A percentile compares a stretch with the other conserved stretches of the same genome.
These are phyloP conservation scores for Agrotis segetum DNA, from an alignment of 2,888 invertebrate genomes.

Conservation along the genomic window DNA sequence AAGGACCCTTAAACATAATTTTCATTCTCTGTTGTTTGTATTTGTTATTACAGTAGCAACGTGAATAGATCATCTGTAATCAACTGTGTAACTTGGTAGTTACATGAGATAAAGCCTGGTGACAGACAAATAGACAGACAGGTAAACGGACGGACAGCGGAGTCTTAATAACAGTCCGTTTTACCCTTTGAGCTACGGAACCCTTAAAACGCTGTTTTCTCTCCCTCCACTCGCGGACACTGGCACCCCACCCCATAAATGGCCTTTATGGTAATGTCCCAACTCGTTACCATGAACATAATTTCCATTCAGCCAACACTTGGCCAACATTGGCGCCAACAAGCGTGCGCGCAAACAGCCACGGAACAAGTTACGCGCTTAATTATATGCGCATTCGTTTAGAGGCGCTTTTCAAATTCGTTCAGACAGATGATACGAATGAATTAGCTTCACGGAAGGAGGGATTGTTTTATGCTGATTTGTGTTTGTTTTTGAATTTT, in stretches of 20 bases:
- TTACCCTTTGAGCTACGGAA: no score
- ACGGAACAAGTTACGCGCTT: slow-evolving; percentile 22
- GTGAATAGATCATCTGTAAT: no score
- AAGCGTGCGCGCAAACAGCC: slow-evolving; percentile 8
- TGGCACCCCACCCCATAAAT: not conserved
- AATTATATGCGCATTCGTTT: slow-evolving; percentile 51
- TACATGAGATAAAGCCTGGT: no score
- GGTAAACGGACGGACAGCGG: no score
- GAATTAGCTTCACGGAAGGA: not conserved
- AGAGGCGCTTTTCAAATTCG: slow-evolving; percentile 26
- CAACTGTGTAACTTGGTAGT: no score
- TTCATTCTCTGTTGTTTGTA: no score
- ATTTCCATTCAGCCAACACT: slow-evolving; percentile 39
- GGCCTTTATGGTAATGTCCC: slow-evolving; percentile 27
- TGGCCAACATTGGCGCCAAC: slow-evolving; percentile 23
- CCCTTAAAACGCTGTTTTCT: not conserved
- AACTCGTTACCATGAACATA: slow-evolving; percentile 31
- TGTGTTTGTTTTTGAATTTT: not conserved
- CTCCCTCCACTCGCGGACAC: not conserved
- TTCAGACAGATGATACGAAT: slow-evolving; percentile 20
- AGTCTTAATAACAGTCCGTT: no score
- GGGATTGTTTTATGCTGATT: slow-evolving; percentile 1
- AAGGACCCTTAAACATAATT: no score
- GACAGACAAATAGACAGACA: no score
- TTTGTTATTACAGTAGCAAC: no score